These are phyloP conservation scores for Solen grandis DNA, from an alignment of 1,140 invertebrate genomes.

Conservation along the genomic window DNA sequence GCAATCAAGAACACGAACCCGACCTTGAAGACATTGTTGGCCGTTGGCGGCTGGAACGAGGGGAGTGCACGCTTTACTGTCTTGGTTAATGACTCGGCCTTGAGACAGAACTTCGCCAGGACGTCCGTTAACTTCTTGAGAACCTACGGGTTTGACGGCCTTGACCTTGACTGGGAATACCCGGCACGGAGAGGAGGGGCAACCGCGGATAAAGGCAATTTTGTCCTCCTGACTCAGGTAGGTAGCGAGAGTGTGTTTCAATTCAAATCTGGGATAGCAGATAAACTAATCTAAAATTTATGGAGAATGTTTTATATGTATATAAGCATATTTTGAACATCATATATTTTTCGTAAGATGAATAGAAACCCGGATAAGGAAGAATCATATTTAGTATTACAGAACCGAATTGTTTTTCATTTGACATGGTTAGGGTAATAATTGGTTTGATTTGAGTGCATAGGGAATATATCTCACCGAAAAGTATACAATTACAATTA, in stretches of 20 bases:
- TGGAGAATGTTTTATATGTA: too few species aligned
- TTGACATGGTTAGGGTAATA: too few species aligned
- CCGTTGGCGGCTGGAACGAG: constrained; percentile 98
- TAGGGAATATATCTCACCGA: too few species aligned
- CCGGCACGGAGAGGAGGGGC: constrained; percentile 81
- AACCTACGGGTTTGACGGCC: constrained; percentile 95
- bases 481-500: too few species aligned
- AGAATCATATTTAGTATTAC: too few species aligned
- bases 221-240: constrained; percentile 62
- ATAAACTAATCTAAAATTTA: background rate
- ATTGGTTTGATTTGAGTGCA: too few species aligned
- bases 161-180: constrained; percentile 98
- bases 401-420: too few species aligned
- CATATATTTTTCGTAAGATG: too few species aligned
- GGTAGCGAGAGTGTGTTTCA: background rate
- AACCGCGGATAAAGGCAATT: constrained; percentile 59
- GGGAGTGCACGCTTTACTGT: constrained; percentile 87
- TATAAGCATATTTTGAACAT: too few species aligned
- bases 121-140: constrained; percentile 95
- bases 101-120: constrained; percentile 89
- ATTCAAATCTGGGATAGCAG: background rate
- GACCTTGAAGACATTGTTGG: constrained; percentile 89
- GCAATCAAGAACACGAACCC: constrained; percentile 32
- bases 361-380: too few species aligned
- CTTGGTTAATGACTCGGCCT: constrained; percentile 84